phyloP scores from a whole-genome alignment of 2,888 invertebrate genomes.

The Pollenia griseotomentosa region DNA sequence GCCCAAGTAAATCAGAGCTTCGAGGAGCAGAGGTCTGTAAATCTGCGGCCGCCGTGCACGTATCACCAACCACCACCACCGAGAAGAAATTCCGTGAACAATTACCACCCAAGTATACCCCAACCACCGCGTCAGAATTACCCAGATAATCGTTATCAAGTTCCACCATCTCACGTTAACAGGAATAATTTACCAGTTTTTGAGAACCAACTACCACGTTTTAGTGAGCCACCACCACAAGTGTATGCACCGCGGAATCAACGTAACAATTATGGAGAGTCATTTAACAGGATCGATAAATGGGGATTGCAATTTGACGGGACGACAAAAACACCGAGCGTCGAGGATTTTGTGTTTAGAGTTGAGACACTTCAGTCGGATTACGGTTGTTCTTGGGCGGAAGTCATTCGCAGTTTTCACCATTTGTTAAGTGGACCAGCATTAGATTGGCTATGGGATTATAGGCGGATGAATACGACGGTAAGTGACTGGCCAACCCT shows the following conservation, averaged over 20 bases:
- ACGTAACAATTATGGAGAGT: background rate
- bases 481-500: background rate
- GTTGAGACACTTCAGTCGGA: conserved; percentile 21
- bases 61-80: background rate
- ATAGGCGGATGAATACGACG: background rate
- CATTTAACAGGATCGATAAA: background rate
- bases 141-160: background rate
- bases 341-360: conserved; percentile 25
- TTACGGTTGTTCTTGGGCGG: background rate
- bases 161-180: background rate
- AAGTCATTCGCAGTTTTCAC: conserved; percentile 2
- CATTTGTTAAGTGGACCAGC: background rate
- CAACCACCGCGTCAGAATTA: background rate
- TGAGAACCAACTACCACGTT: background rate
- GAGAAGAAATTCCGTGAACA: background rate
- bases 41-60: background rate
- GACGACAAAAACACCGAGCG: background rate
- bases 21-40: background rate
- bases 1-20: too few species aligned
- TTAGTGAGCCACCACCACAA: background rate
- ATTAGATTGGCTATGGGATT: conserved; percentile 20
- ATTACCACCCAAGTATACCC: background rate
- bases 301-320: conserved; percentile 26
- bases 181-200: background rate
- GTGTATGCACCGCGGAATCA: background rate